These are phyloP conservation scores for Myrmophylax atrothorax DNA, from an alignment of 2,113 vertebrate species.

Conservation along the genomic window DNA sequence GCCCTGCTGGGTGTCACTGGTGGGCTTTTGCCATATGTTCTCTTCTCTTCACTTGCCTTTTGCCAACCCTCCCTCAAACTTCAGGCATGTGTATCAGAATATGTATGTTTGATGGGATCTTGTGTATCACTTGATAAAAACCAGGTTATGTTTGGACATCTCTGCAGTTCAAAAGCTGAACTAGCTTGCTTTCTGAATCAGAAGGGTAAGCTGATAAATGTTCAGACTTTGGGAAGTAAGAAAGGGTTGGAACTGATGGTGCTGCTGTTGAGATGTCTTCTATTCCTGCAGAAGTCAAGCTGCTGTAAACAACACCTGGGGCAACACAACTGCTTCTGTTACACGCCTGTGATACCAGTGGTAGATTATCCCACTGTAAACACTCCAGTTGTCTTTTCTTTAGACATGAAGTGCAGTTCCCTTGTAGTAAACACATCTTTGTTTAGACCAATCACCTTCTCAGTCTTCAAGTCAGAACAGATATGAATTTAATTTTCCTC, in stretches of 20 bases:
- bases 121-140: neutral
- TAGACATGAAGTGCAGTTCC: neutral
- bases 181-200: neutral
- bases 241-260: neutral
- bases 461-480: neutral
- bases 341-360: neutral
- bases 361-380: neutral
- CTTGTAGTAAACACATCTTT: neutral
- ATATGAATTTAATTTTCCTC: neutral
- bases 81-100: rapidly evolving
- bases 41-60: neutral
- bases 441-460: neutral
- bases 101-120: neutral
- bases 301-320: neutral
- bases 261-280: neutral
- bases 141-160: neutral
- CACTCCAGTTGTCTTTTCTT: neutral
- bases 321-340: neutral
- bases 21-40: neutral
- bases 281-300: neutral
- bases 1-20: neutral
- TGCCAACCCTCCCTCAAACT: neutral
- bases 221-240: neutral
- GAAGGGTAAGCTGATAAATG: neutral
- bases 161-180: neutral